phyloP scores from a whole-genome alignment of 2,797 vertebrate species.

The Xiphophorus birchmanni region DNA sequence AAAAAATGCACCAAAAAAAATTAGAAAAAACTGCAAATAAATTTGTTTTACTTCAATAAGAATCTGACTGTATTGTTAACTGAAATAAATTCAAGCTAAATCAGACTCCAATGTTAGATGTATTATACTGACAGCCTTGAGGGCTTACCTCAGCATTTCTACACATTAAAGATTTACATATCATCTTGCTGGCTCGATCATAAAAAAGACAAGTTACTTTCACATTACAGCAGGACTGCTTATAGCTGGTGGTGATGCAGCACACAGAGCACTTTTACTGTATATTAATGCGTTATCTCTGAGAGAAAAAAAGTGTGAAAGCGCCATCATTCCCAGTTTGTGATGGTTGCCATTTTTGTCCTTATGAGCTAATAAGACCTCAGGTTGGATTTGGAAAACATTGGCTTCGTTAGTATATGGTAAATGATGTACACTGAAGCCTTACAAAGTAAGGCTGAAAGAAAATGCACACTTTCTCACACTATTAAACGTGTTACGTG shows the following conservation, averaged over 20 bases:
- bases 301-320: slow-evolving; percentile 31
- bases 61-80: slow-evolving; percentile 23
- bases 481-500: slow-evolving; percentile 12
- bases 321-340: slow-evolving; percentile 35
- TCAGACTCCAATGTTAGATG: slow-evolving; percentile 17
- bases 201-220: slow-evolving; percentile 38
- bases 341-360: slow-evolving; percentile 27
- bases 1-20: no score
- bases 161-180: slow-evolving; percentile 59
- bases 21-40: slow-evolving; percentile 3
- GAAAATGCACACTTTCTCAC: slow-evolving; percentile 10
- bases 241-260: slow-evolving; percentile 32
- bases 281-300: slow-evolving; percentile 49
- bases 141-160: slow-evolving; percentile 46
- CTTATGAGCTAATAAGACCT: slow-evolving; percentile 4
- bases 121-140: slow-evolving; percentile 46
- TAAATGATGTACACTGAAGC: slow-evolving; percentile 8
- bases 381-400: neutral
- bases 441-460: neutral
- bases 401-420: no score
- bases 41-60: neutral
- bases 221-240: slow-evolving; percentile 33
- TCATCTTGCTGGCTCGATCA: slow-evolving; percentile 50
- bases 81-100: neutral
- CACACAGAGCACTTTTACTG: slow-evolving; percentile 52